Conservation (phyloP, 2,888 invertebrate species). For the Plutella xylostella region DNA sequence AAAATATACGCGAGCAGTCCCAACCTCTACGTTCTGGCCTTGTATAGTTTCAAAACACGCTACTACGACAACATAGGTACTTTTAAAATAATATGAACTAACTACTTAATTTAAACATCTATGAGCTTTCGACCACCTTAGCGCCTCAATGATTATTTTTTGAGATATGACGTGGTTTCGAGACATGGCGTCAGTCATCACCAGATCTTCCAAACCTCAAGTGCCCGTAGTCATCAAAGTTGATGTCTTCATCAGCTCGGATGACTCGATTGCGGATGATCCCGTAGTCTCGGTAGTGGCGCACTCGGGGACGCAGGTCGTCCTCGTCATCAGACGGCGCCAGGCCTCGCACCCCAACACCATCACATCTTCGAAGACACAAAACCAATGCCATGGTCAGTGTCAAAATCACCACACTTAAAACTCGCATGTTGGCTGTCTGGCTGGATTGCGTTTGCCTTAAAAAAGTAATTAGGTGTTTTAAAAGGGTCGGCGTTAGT, state of each 20-base stretch:
- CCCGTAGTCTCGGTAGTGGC: constrained; percentile 70
- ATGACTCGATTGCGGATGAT: constrained; percentile 49
- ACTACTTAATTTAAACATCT: too few species aligned
- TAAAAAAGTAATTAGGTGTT: not conserved
- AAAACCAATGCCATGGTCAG: constrained; percentile 27
- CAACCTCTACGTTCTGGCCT: too few species aligned
- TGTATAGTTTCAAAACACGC: too few species aligned
- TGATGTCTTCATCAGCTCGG: constrained; percentile 71
- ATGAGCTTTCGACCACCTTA: not conserved
- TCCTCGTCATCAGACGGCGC: constrained; percentile 28
- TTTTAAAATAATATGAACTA: too few species aligned
- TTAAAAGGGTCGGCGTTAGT: not conserved
- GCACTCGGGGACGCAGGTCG: constrained; percentile 30
- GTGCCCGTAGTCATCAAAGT: constrained; percentile 82
- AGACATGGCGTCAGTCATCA: constrained; percentile 43
- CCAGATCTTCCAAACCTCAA: constrained; percentile 75
- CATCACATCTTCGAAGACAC: constrained; percentile 35
- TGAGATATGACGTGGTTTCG: constrained; percentile 11
- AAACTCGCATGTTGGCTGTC: constrained; percentile 33
- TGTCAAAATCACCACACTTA: constrained; percentile 33
- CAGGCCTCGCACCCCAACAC: constrained; percentile 31
- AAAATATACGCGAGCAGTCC: too few species aligned
- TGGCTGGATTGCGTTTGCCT: not conserved
- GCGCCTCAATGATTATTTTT: constrained; percentile 20
- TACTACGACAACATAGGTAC: too few species aligned